These are phyloP conservation scores for Saguinus imperator DNA, from an alignment of 2,113 vertebrate species.

Conservation along the genomic window DNA sequence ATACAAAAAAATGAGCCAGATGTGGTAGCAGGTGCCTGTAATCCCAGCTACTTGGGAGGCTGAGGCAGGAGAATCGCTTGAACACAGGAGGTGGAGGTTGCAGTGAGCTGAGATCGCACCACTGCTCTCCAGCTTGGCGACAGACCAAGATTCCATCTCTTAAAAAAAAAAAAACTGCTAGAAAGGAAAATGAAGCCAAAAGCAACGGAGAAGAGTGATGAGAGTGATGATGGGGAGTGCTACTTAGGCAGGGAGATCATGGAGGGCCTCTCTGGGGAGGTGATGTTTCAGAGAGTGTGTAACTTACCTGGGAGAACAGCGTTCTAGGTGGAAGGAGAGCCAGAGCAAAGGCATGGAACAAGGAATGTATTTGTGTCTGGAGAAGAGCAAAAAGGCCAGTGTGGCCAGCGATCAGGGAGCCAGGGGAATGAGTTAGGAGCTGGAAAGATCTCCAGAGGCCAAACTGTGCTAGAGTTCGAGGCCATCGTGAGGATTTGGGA, in stretches of 20 bases:
- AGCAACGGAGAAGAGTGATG: neutral
- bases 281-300: neutral
- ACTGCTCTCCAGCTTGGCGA: too few species aligned
- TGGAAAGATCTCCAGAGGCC: neutral
- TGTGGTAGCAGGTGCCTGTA: too few species aligned
- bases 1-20: too few species aligned
- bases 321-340: neutral
- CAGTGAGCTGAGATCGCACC: too few species aligned
- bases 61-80: too few species aligned
- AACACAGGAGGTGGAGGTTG: too few species aligned
- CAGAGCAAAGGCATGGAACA: neutral
- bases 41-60: too few species aligned
- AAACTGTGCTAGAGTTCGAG: neutral
- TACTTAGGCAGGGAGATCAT: neutral
- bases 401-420: neutral
- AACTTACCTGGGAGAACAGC: neutral
- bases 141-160: too few species aligned
- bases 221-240: neutral
- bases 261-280: neutral
- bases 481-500: neutral
- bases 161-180: neutral
- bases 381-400: neutral
- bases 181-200: neutral
- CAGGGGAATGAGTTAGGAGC: neutral
- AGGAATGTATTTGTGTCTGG: neutral